Evolutionary conservation across 53 echinoderm and acorn worm species (phyloP), one percentile per base, ranked within the genome.

Genomic region (Mesocentrotus franciscanus): DNA sequence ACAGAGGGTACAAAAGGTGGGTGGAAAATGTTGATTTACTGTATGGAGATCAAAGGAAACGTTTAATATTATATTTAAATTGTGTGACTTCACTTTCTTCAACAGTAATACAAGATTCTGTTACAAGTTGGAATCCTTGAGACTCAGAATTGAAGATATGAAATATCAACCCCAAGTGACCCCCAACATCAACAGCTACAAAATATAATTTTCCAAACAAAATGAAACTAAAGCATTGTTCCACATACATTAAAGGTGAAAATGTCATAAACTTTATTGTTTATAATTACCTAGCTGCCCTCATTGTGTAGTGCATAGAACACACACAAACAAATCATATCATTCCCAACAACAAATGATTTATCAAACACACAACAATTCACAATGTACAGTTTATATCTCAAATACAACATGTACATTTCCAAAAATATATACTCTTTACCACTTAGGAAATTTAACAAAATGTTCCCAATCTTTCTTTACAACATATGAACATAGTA

Each of bases 381-480:
- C 39, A 79, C 18, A 18, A 81, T 81, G 81, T 20, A 81, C 81
- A 81, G 6, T 8, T 8, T 81, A 36, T 33, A 20, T 81, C 16
- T 36, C 20, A 81, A 36, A 81, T 81, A 39, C 18, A 39, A 42
- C 39, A 36, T 81, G 81, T 18, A 81, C 81, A 81, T 81, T 39
- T 81, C 42, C 36, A 81, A 81, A 81, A 81, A 81, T 81, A 81
- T 81, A 81, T 30, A 16, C 81, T 79, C 81, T 79, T 79, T 79
- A 36, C 16, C 39, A 39, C 7, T 79, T 17, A 6, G 20, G 81
- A 79, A 61, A 81, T 42, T 6, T 1, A 18, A 81, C 17, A 18
- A 81, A 20, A 39, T 20, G 42, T 81, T 81, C 36, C 18, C 22
- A 42, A 81, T 27, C 76, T 81, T 81, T 42, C 81, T 39, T 42